These are phyloP conservation scores for Martes martes DNA, from an alignment of 2,113 vertebrate species.

Conservation along the genomic window DNA sequence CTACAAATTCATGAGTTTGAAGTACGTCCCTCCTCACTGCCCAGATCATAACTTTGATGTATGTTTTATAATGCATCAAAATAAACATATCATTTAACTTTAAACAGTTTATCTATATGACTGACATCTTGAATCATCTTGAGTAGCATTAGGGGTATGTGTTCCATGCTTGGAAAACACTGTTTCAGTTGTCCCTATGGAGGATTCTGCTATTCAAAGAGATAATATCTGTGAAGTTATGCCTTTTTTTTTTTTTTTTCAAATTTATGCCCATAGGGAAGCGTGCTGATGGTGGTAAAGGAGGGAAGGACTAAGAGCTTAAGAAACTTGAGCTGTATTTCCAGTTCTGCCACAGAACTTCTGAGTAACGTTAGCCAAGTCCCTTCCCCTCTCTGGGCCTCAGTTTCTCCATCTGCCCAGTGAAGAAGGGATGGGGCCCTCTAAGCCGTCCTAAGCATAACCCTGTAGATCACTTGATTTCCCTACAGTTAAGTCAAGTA, in stretches of 20 bases:
- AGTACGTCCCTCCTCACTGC: background rate
- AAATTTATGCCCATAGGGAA: background rate
- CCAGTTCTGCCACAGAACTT: background rate
- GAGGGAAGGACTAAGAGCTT: background rate
- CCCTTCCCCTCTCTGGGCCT: background rate
- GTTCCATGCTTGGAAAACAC: background rate
- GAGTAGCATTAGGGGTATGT: background rate
- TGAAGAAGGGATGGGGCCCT: background rate
- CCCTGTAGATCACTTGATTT: background rate
- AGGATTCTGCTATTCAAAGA: background rate
- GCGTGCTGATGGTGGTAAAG: too few relatives aligned
- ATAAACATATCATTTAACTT: background rate
- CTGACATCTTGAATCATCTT: background rate
- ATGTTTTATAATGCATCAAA: background rate
- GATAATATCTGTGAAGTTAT: background rate
- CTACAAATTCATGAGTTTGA: background rate
- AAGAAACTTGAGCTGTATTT: background rate
- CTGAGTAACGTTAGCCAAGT: background rate
- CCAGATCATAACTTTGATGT: background rate
- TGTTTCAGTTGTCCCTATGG: background rate
- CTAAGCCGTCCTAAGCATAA: background rate
- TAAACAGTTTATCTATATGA: background rate
- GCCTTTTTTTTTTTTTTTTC: background rate
- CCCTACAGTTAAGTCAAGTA: slow-evolving; percentile 56
- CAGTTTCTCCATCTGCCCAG: background rate